Evolutionary conservation across 2,888 invertebrate species (phyloP), one percentile per base, ranked within the genome.

Genomic region (Noctuana brunneofusca): DNA sequence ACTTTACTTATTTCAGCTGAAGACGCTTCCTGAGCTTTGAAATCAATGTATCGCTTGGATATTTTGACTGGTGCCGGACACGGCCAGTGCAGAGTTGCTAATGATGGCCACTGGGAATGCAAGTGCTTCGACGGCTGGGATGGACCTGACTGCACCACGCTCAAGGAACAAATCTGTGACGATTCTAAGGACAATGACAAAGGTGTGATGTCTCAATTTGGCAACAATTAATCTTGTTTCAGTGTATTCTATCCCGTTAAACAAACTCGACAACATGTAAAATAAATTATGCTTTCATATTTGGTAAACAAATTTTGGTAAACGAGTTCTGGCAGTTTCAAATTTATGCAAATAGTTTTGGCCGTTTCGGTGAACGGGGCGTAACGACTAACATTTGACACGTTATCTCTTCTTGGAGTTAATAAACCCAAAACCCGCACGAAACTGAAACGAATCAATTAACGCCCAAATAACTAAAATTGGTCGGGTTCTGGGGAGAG

Each of bases 181-280:
- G 99, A 99, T 83, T 96, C 96, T 64, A 93, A 96, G 71, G 99
- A 99, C 84, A 99, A 99, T 82, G 99, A 99, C 84, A 97, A 97
- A 94, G 99, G 99, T 99, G 87, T 52, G 24, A 14, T 20, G 0
- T 5, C 27, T 27, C 3, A 22, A 30, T 27, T n/a, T 14, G n/a
- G 12, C 50, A 50, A 14, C 3, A 50, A 8, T n/a, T 16, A 18
- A 20, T 18, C 20, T 35, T 27, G 53, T 54, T 32, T 52, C 32
- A 52, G 18, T 30, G 11, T 32, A 52, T 52, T 52, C 30, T 18
- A 52, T 30, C 12, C 18, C 55, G 9, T 11, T 18, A 9, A 43
- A 55, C 8, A 8, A 18, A 46, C 46, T 46, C 18, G 46, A 56
- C 49, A 48, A 16, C 46, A 18, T 24, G 46, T 35, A 24, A 55